These are phyloP conservation scores for Burhinus bistriatus DNA, from an alignment of 2,113 vertebrate genomes.

Conservation along the genomic window DNA sequence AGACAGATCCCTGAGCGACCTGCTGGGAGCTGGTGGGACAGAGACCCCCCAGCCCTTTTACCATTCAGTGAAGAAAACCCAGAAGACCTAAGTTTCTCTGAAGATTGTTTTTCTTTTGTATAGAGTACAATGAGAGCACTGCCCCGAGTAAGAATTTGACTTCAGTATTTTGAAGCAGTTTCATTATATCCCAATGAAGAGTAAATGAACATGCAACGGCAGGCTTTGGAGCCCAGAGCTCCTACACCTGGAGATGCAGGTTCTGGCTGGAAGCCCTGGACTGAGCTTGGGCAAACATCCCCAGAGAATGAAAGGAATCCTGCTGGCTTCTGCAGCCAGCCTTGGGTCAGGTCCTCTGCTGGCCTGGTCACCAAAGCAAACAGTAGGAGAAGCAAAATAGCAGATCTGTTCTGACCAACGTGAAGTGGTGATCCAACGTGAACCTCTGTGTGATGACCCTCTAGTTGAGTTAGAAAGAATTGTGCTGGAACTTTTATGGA, in stretches of 20 bases:
- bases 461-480: neutral
- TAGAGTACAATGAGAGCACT: neutral
- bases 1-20: accelerated
- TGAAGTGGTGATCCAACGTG: neutral
- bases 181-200: neutral
- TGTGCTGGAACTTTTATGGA: neutral
- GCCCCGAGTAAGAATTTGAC: neutral
- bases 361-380: neutral
- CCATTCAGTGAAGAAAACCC: neutral
- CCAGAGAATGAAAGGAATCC: neutral
- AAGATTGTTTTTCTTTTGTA: neutral
- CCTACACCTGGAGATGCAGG: neutral
- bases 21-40: neutral
- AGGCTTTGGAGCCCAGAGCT: neutral
- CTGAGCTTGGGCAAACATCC: too few relatives aligned
- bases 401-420: neutral
- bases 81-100: neutral
- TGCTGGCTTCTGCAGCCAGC: neutral
- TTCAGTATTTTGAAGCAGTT: neutral
- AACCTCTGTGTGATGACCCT: neutral
- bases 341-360: neutral
- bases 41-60: neutral
- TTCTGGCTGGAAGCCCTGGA: neutral
- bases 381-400: neutral
- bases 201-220: neutral